Evolutionary conservation across 1,140 invertebrate genomes (phyloP).

Genomic region (Drosophila miranda): DNA sequence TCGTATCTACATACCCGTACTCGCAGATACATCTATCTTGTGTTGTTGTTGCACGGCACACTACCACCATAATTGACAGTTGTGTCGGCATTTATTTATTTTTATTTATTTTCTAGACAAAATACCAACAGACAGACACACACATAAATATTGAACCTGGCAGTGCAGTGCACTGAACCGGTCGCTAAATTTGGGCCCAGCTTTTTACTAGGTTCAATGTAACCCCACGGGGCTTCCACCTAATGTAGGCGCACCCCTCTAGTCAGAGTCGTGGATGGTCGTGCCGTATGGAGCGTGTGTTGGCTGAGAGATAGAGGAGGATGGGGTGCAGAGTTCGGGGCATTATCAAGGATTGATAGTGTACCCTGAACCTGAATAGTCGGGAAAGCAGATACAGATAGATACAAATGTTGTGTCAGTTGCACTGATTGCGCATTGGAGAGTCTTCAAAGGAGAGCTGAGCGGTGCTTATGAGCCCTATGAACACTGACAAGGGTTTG

Average conservation of each 20-base stretch:
- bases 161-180: slow-evolving; percentile 74
- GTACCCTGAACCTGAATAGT: slow-evolving; percentile 19
- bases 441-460: neutral
- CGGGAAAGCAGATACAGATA: neutral
- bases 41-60: slow-evolving; percentile 47
- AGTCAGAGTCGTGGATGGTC: slow-evolving; percentile 22
- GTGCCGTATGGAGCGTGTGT: slow-evolving; percentile 27
- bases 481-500: no score
- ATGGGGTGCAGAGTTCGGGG: slow-evolving; percentile 6
- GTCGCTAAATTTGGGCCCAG: slow-evolving; percentile 73
- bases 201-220: slow-evolving; percentile 72
- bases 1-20: slow-evolving; percentile 30
- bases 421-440: neutral
- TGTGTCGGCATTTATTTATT: slow-evolving; percentile 76
- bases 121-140: slow-evolving; percentile 23
- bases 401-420: slow-evolving; percentile 33
- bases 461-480: no score
- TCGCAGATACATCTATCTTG: slow-evolving; percentile 37
- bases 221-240: slow-evolving; percentile 63
- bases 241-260: slow-evolving; percentile 47
- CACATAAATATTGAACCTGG: slow-evolving; percentile 6
- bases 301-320: neutral
- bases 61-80: slow-evolving; percentile 75
- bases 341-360: slow-evolving; percentile 29
- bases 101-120: slow-evolving; percentile 48